Percentiles rank a stretch among this genome's conserved stretches.
Evolutionary conservation across 1,140 invertebrate species (phyloP).

Genomic region (Camponotus vicinus): DNA sequence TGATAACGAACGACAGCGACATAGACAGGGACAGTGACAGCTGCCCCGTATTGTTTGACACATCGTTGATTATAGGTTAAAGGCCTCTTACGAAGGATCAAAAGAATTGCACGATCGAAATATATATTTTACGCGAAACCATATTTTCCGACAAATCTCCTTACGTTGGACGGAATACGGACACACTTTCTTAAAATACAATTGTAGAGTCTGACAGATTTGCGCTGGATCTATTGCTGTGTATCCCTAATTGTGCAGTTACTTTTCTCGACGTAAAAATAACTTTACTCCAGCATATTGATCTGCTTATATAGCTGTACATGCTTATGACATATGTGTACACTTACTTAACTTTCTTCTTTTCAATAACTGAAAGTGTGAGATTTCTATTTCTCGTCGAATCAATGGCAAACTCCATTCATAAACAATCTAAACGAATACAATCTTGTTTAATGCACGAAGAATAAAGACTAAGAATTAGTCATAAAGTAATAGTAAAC

Average conservation of each 20-base stretch:
- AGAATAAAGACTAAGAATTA: not conserved
- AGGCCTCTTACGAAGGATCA: constrained; percentile 71
- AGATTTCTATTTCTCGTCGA: not conserved
- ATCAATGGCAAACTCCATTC: not conserved
- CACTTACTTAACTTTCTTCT: not conserved
- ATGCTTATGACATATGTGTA: not conserved
- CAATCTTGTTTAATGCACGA: constrained; percentile 28
- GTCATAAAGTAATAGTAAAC: not conserved
- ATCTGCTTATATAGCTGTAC: not conserved
- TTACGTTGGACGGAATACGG: not conserved
- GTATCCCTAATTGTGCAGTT: not conserved
- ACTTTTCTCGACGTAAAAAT: not conserved
- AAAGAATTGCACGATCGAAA: constrained; percentile 63
- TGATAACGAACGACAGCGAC: constrained; percentile 77
- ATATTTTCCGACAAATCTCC: not conserved
- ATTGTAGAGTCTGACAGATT: not conserved
- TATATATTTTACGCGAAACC: constrained; percentile 12
- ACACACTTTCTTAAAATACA: not conserved
- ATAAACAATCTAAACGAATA: not conserved
- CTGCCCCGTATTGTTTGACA: constrained; percentile 79
- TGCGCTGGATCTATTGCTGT: not conserved
- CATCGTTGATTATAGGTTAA: constrained; percentile 78
- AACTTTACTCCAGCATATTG: not conserved
- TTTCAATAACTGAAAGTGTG: constrained; percentile 17
- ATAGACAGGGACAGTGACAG: constrained; percentile 74